A percentile compares a stretch with the other conserved stretches of the same genome.
Conservation (phyloP, 1,140 invertebrate species). For the Gryllus bimaculatus region DNA sequence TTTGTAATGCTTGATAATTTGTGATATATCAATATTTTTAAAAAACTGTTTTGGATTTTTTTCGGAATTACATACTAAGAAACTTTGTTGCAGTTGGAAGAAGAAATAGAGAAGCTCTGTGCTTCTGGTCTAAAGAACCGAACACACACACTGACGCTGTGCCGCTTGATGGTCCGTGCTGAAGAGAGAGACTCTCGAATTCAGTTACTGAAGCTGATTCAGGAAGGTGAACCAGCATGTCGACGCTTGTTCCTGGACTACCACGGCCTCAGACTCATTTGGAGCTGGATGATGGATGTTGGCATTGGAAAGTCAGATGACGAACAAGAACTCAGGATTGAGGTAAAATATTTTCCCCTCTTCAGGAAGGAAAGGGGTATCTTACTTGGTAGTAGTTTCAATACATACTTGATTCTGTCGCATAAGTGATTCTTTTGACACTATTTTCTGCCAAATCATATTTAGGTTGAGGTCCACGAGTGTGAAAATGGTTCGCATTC, state of each 20-base stretch:
- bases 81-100: conserved; percentile 53
- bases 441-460: too few relatives aligned
- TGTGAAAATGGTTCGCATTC: too few relatives aligned
- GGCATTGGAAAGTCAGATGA: conserved; percentile 19
- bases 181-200: conserved; percentile 65
- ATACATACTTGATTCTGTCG: too few relatives aligned
- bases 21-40: too few relatives aligned
- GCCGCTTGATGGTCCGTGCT: conserved; percentile 83
- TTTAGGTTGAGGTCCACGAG: too few relatives aligned
- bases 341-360: conserved; percentile 9
- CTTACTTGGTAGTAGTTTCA: too few relatives aligned
- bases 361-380: too few relatives aligned
- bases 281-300: conserved; percentile 81
- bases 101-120: conserved; percentile 64
- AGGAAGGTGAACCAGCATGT: conserved; percentile 65
- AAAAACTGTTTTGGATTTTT: too few relatives aligned
- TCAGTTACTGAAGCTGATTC: conserved; percentile 49
- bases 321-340: conserved; percentile 11
- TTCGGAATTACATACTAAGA: too few relatives aligned
- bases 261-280: conserved; percentile 79
- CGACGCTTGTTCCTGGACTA: conserved; percentile 88
- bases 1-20: too few relatives aligned
- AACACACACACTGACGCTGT: conserved; percentile 75
- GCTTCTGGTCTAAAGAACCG: conserved; percentile 75
- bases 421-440: too few relatives aligned